These are phyloP conservation scores for Stenotaenia linearis DNA, from an alignment of 2,888 invertebrate species.

Conservation along the genomic window DNA sequence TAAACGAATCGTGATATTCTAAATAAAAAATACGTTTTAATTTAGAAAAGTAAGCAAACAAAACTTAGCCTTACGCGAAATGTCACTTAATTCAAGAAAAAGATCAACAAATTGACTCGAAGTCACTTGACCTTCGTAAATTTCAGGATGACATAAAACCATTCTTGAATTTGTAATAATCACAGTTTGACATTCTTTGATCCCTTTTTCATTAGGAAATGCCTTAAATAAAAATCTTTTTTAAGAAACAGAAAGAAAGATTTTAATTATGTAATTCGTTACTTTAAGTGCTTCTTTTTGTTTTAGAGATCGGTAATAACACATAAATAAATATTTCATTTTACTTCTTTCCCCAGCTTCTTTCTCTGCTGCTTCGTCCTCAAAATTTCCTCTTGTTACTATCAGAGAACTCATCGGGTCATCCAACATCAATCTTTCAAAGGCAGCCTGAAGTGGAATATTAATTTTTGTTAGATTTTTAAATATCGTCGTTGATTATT, in stretches of 20 bases:
- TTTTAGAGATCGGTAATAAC: slow-evolving; percentile 10
- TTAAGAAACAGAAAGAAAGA: no score
- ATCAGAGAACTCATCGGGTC: slow-evolving; percentile 28
- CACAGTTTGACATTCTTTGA: slow-evolving; percentile 24
- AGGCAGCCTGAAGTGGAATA: slow-evolving; percentile 34
- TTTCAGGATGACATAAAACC: slow-evolving; percentile 33
- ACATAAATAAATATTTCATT: slow-evolving; percentile 8
- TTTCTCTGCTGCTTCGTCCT: background rate
- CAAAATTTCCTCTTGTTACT: background rate
- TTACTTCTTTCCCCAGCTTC: slow-evolving; percentile 13
- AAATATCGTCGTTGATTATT: no score
- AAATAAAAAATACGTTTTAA: no score
- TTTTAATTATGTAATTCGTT: background rate
- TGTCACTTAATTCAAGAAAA: slow-evolving; percentile 15
- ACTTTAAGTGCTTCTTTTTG: slow-evolving; percentile 1
- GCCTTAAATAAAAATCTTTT: background rate
- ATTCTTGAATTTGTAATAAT: slow-evolving; percentile 31
- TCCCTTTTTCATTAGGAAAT: background rate
- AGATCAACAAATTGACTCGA: slow-evolving; percentile 34
- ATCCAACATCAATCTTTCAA: slow-evolving; percentile 35
- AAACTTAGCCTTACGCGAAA: background rate
- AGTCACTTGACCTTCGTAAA: slow-evolving; percentile 29
- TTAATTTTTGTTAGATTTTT: no score
- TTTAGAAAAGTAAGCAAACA: background rate
- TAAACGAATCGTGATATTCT: slow-evolving; percentile 19